Base-by-base conservation (phyloP, 2,797 vertebrate species). In the Hemitrygon akajei region DNA sequence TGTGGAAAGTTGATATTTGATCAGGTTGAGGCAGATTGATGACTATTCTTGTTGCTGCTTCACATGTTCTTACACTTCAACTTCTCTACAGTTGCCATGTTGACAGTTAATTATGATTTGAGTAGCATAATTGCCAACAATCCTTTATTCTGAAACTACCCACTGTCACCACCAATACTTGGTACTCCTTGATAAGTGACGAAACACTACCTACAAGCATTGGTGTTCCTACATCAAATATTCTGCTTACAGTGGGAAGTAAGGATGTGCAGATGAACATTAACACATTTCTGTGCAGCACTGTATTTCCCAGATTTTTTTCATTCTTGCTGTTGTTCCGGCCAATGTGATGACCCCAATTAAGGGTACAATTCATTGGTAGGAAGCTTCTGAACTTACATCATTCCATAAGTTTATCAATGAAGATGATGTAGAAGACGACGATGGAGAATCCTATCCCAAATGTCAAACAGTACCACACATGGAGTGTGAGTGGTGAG, bases 381-480 rank as follows among this genome's bases (percentile, higher is more conserved):
- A 96, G 95, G 95, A 96, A 96, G 96, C 94, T 96, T 96, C 95
- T 95, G 96, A 96, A 98, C 98, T 99, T 98, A 98, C 97, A 96
- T 98, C 98, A 97, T 98, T 98, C 98, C 98, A 98, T 98, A 98
- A 98, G 97, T 98, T 98, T 98, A 98, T 97, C 98, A 99, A 97
- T 98, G 98, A 99, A 95, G 98, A 98, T 95, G 98, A 98, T 47
- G 47, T 47, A 95, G 98, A 98, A 95, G 98, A 98, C 95, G 98
- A 98, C 97, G 98, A 98, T 97, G 98, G 98, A 96, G 98, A 98
- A 97, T 99, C 98, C 98, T 99, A 98, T 97, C 96, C 97, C 96
- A 97, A 96, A 9, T 16, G 86, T 89, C 60, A 96, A 96, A 96
- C 97, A 96, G 97, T 95, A 96, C 97, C 97, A 97, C 97, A 96